These are phyloP conservation scores for Sesamia inferens DNA, from an alignment of 2,888 invertebrate genomes.

Conservation along the genomic window DNA sequence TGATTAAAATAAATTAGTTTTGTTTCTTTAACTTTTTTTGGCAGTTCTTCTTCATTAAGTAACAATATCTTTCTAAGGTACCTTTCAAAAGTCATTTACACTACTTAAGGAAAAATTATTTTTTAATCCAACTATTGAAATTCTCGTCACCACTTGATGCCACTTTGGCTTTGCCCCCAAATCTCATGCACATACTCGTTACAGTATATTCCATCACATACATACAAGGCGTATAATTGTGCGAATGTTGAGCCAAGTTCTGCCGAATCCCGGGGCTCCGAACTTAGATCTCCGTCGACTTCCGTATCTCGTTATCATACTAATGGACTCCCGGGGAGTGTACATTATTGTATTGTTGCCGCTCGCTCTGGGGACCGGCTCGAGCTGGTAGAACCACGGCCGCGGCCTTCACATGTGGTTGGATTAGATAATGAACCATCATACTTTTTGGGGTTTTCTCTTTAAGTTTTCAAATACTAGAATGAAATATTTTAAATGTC, in stretches of 20 bases:
- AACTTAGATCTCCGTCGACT: constrained; percentile 64
- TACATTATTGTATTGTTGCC: constrained; percentile 71
- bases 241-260: constrained; percentile 58
- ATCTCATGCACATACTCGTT: constrained; percentile 31
- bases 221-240: constrained; percentile 58
- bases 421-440: constrained; percentile 30
- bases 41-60: neutral
- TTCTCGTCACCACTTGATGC: constrained; percentile 19
- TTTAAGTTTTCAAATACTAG: neutral
- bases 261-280: constrained; percentile 59
- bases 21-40: neutral
- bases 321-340: constrained; percentile 79
- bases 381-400: constrained; percentile 51
- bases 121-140: neutral
- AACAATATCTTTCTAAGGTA: neutral
- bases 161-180: constrained; percentile 40
- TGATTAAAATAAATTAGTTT: constrained; percentile 2
- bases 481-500: neutral
- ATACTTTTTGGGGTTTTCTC: neutral
- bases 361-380: constrained; percentile 55
- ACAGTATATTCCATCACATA: constrained; percentile 37
- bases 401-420: constrained; percentile 6
- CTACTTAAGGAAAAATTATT: neutral
- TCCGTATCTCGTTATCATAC: constrained; percentile 77
- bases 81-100: neutral